Evolutionary conservation across 1,140 invertebrate genomes (phyloP).

Genomic region (Lasioglossum baleicum): DNA sequence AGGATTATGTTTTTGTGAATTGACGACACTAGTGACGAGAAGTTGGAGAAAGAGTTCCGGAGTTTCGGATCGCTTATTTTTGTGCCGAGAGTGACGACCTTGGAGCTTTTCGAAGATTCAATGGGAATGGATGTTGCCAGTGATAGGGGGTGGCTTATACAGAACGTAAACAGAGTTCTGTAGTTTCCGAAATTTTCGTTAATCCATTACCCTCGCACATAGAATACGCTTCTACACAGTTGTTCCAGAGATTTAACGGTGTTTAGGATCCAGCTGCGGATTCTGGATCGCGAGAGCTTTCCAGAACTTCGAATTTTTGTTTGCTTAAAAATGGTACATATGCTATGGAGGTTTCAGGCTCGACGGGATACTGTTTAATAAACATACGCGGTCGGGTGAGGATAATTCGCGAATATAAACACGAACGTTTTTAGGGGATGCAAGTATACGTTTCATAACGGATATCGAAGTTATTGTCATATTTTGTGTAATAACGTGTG

Average conservation of each 20-base stretch:
- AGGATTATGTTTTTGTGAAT: constrained; percentile 2
- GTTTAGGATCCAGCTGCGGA: neutral
- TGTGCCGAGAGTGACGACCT: neutral
- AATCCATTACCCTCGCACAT: neutral
- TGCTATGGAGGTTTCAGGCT: neutral
- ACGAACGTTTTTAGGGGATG: neutral
- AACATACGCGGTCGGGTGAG: neutral
- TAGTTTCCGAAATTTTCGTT: neutral
- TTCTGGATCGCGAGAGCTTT: neutral
- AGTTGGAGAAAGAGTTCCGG: neutral
- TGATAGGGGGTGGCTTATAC: neutral
- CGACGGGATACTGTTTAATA: neutral
- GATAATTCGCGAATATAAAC: neutral
- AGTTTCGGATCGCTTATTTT: neutral
- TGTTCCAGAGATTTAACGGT: too few species aligned
- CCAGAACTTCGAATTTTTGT: neutral
- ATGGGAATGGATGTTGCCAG: neutral
- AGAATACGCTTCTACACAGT: neutral
- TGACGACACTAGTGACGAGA: neutral
- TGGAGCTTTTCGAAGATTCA: neutral
- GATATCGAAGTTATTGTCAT: neutral
- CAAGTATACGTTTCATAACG: neutral
- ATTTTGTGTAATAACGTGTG: neutral
- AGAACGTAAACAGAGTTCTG: neutral
- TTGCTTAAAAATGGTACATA: neutral